These are phyloP conservation scores for Sapajus apella DNA, from an alignment of 2,113 vertebrate genomes.

Conservation along the genomic window DNA sequence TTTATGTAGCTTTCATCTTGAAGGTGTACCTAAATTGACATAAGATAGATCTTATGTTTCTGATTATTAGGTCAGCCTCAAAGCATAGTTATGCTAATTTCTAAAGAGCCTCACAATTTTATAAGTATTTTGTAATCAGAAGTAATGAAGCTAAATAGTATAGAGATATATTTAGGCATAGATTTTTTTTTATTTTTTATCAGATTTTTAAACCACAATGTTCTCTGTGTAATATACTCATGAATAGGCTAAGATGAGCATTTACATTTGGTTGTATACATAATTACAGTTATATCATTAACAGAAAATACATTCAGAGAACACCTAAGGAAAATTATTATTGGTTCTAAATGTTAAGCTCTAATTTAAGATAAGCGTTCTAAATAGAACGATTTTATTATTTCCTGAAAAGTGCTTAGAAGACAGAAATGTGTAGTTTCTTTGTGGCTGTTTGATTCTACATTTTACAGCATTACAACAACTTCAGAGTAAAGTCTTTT, in stretches of 20 bases:
- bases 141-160: slow-evolving; percentile 37
- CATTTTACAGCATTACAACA: slow-evolving; percentile 53
- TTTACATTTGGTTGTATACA: slow-evolving; percentile 53
- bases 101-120: neutral
- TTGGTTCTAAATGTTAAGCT: slow-evolving; percentile 69
- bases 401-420: slow-evolving; percentile 79
- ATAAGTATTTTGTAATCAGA: neutral
- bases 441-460: slow-evolving; percentile 65
- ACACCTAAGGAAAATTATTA: slow-evolving; percentile 65
- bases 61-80: neutral
- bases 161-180: slow-evolving; percentile 8
- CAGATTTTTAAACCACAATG: neutral
- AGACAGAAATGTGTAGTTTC: slow-evolving; percentile 70
- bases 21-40: neutral
- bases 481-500: slow-evolving; percentile 61
- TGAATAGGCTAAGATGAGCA: slow-evolving; percentile 47
- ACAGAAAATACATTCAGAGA: slow-evolving; percentile 51
- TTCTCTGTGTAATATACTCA: neutral
- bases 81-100: neutral
- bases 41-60: neutral
- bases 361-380: slow-evolving; percentile 72
- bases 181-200: neutral
- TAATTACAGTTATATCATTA: slow-evolving; percentile 49
- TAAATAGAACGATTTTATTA: slow-evolving; percentile 75
- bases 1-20: neutral